Conservation (phyloP, 2,113 vertebrate species). For the Panurus biarmicus region DNA sequence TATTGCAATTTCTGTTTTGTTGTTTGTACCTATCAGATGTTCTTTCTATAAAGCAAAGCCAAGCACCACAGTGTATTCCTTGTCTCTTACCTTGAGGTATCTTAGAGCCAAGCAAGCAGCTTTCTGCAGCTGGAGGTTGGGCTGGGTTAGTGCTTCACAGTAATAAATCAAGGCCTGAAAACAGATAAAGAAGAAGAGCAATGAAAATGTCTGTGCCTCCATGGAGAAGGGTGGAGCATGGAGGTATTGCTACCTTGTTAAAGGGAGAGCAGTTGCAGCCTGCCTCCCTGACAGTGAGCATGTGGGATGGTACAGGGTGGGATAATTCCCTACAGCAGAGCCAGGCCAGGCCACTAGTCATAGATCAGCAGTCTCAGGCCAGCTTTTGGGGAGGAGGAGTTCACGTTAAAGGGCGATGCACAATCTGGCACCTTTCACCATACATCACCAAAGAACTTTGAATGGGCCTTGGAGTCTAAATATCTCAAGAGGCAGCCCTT, state of each 20-base stretch:
- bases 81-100: constrained; percentile 82
- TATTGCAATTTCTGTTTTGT: not conserved
- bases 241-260: not conserved
- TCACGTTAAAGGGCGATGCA: not conserved
- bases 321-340: not conserved
- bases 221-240: not conserved
- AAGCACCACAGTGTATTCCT: not conserved
- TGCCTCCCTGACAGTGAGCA: accelerated
- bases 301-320: not conserved
- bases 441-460: not conserved
- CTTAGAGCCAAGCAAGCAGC: constrained; percentile 86
- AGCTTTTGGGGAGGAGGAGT: not conserved
- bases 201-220: not conserved
- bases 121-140: constrained; percentile 80
- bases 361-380: not conserved
- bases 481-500: not conserved
- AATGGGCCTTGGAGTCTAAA: not conserved
- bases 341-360: not conserved
- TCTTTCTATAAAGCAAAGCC: not conserved
- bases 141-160: constrained; percentile 85
- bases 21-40: not conserved
- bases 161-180: constrained; percentile 88
- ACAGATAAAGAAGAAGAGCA: not conserved
- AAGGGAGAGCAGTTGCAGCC: not conserved
- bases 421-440: not conserved